Evolutionary conservation across 2,888 invertebrate genomes (phyloP).

Genomic region (Myopa testacea): DNA sequence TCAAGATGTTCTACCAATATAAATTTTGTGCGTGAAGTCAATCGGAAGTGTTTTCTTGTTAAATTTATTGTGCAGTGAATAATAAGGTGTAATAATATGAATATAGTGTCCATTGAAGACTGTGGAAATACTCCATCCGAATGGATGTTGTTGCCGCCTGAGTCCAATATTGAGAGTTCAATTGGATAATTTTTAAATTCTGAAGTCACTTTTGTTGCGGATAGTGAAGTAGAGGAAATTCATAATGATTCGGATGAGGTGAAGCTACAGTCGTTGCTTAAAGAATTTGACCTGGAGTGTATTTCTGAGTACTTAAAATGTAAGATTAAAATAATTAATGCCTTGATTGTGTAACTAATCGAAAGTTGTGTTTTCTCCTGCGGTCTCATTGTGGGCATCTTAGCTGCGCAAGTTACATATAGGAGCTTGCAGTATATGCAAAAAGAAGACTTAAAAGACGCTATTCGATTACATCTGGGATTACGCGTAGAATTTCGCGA

Average conservation of each 20-base stretch:
- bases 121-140: background rate
- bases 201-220: background rate
- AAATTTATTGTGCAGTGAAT: background rate
- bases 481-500: background rate
- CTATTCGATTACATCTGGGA: background rate
- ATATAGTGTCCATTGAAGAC: background rate
- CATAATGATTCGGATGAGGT: background rate
- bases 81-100: background rate
- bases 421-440: background rate
- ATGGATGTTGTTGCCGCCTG: background rate
- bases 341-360: too few species aligned
- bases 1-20: background rate
- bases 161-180: background rate
- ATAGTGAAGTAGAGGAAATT: background rate
- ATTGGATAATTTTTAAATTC: background rate
- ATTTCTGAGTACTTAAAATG: too few species aligned
- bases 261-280: background rate
- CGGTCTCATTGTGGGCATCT: too few species aligned
- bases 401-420: background rate
- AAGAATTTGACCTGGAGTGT: constrained; percentile 5
- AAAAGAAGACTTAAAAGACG: too few species aligned
- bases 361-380: too few species aligned
- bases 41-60: background rate
- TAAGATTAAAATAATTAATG: too few species aligned
- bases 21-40: background rate